Evolutionary conservation across 2,797 vertebrate genomes (phyloP), one percentile per base, ranked within the genome.

Genomic region (Myoxocephalus aenaeus): DNA sequence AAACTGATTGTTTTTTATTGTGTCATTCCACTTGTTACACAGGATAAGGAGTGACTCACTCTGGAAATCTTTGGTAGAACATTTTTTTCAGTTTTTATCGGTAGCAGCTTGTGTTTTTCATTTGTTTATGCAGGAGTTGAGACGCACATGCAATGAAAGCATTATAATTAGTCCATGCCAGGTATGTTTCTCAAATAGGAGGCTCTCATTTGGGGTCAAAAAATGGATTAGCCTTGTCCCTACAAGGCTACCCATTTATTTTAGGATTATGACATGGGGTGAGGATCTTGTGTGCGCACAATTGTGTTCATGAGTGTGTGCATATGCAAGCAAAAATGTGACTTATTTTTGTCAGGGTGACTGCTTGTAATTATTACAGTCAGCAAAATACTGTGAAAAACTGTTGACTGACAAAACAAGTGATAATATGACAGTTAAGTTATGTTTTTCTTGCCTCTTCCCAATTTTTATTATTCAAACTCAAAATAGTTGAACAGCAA

Each of bases 331-430:
- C 15, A 44, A 36, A 75, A 46, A 4, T 1, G 0, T 20, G 2
- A 38, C n/a, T 53, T 56, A 62, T 56, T 70, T 44, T 50, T 61
- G n/a, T 73, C 44, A 29, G 15, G 3, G 25, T 70, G 56, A 27
- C n/a, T 70, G 38, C 15, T 40, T 56, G 1, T 63, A 63, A 51
- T 61, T 32, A 68, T 44, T 63, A 15, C 15, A 27, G 3, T 67
- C 50, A 75, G 80, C 46, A 62, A 54, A 66, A 69, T 61, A 17
- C n/a, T 42, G 9, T 46, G 25, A 75, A 59, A 71, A 42, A 27
- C 11, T 38, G 17, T 22, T 59, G 13, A 50, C 42, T 32, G 18
- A 64, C 59, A 40, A 11, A 22, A 65, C n/a, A 56, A 42, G 17
- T 12, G 2, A 40, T 27, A 59, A 66, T 38, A 7, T 4, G 18